phyloP scores from a whole-genome alignment of 2,113 vertebrate genomes.

The Cnemophilus loriae region DNA sequence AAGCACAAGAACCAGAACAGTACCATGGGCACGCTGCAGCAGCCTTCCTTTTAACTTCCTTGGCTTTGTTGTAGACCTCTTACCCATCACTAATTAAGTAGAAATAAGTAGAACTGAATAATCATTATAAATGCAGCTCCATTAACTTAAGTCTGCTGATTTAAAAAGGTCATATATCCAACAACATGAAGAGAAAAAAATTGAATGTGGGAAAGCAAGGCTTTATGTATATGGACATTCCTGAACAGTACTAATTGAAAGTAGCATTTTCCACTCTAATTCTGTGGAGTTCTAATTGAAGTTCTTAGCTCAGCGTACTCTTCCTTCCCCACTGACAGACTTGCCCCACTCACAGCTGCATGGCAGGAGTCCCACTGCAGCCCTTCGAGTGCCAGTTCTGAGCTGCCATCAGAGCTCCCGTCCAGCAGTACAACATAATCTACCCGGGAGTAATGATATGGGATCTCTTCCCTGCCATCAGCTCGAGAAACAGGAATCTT shows the following conservation, averaged over 20 bases:
- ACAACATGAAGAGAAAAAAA: background rate
- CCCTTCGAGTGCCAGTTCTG: background rate
- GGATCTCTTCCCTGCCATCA: background rate
- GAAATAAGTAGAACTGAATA: background rate
- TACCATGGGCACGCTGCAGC: background rate
- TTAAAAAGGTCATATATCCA: background rate
- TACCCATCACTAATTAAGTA: background rate
- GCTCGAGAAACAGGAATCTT: background rate
- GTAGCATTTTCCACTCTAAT: background rate
- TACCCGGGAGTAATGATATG: fast-evolving
- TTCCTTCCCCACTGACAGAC: background rate
- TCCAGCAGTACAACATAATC: background rate
- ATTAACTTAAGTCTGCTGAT: background rate
- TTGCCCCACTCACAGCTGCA: background rate
- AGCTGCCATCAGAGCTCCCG: background rate
- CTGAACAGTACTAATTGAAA: background rate
- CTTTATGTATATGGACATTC: background rate
- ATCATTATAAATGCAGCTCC: background rate
- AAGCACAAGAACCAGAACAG: background rate
- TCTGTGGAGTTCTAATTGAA: background rate
- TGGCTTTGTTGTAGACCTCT: background rate
- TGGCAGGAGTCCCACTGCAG: background rate
- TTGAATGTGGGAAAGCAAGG: background rate
- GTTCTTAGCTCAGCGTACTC: background rate
- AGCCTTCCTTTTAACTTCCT: background rate